Percentiles rank a stretch among this genome's conserved stretches.
Evolutionary conservation across 2,113 vertebrate species (phyloP).

Genomic region (Brachionichthys hirsutus): DNA sequence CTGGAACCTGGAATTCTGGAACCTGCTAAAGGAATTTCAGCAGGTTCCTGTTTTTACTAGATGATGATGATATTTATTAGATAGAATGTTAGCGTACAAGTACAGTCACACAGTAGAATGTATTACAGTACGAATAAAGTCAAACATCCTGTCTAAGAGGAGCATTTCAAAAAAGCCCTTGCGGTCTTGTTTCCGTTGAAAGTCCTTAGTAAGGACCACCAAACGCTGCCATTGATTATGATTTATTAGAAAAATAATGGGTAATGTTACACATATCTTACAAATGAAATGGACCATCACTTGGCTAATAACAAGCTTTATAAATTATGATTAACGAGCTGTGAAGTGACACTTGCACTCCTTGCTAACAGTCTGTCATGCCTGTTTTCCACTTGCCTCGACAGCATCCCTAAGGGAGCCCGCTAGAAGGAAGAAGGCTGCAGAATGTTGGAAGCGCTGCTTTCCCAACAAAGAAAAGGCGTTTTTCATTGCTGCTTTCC

Average conservation of each 20-base stretch:
- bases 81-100: too few species aligned
- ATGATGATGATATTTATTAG: too few species aligned
- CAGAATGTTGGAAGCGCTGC: constrained; percentile 96
- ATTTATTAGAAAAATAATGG: background rate
- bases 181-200: too few species aligned
- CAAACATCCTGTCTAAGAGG: too few species aligned
- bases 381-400: constrained; percentile 83
- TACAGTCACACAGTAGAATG: too few species aligned
- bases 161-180: too few species aligned
- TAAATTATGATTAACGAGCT: constrained; percentile 7
- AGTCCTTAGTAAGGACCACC: too few species aligned
- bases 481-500: constrained; percentile 95
- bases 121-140: too few species aligned
- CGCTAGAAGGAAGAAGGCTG: constrained; percentile 95
- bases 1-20: too few species aligned
- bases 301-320: constrained; percentile 28
- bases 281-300: constrained; percentile 19
- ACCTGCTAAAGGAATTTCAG: too few species aligned
- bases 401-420: constrained; percentile 95
- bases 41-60: background rate
- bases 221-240: constrained; percentile 10
- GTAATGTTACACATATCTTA: background rate
- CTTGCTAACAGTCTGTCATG: constrained; percentile 31
- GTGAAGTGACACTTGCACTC: constrained; percentile 14
- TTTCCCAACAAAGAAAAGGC: constrained; percentile 96